Evolutionary conservation across 37 sponge, comb jelly and placozoan species (phyloP).

Genomic region (Lycopodina hypogea): DNA sequence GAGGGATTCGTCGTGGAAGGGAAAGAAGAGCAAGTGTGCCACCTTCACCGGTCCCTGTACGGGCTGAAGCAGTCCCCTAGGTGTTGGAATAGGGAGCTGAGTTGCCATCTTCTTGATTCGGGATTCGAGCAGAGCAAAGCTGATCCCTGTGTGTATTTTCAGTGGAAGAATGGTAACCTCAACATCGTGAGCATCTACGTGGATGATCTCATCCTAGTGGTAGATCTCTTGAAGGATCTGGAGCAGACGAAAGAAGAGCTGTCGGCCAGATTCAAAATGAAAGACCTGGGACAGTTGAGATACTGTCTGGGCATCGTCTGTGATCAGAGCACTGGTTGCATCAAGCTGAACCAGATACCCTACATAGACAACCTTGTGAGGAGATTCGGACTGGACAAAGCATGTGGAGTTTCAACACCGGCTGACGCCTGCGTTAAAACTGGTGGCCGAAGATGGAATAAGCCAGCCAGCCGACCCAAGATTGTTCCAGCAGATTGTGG

Average conservation of each 20-base stretch:
- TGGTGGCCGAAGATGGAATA: slow-evolving; percentile 49
- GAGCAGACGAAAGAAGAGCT: slow-evolving; percentile 12
- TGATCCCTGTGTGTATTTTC: slow-evolving; percentile 57
- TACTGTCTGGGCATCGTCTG: slow-evolving; percentile 43
- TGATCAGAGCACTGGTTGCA: slow-evolving; percentile 5
- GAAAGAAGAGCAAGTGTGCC: slow-evolving; percentile 15
- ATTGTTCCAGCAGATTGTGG: slow-evolving; percentile 62
- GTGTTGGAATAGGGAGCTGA: slow-evolving; percentile 50
- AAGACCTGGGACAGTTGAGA: slow-evolving; percentile 51
- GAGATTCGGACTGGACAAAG: slow-evolving; percentile 40
- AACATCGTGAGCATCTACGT: slow-evolving; percentile 13
- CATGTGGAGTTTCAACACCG: slow-evolving; percentile 43
- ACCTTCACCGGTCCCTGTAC: slow-evolving; percentile 19
- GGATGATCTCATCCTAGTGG: slow-evolving; percentile 27
- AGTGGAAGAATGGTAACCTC: neutral
- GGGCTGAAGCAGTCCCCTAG: slow-evolving; percentile 48
- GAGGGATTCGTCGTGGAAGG: slow-evolving; percentile 23
- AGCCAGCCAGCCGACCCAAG: slow-evolving; percentile 45
- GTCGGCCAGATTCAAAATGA: slow-evolving; percentile 37
- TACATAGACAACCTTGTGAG: slow-evolving; percentile 39
- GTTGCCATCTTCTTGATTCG: slow-evolving; percentile 35
- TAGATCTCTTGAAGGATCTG: neutral
- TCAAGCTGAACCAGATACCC: slow-evolving; percentile 40
- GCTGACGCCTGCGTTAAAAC: slow-evolving; percentile 28
- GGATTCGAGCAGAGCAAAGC: slow-evolving; percentile 35